Percentiles rank a stretch among this genome's conserved stretches.
phyloP scores from a whole-genome alignment of 2,888 invertebrate species.

The Halocaridina rubra region DNA sequence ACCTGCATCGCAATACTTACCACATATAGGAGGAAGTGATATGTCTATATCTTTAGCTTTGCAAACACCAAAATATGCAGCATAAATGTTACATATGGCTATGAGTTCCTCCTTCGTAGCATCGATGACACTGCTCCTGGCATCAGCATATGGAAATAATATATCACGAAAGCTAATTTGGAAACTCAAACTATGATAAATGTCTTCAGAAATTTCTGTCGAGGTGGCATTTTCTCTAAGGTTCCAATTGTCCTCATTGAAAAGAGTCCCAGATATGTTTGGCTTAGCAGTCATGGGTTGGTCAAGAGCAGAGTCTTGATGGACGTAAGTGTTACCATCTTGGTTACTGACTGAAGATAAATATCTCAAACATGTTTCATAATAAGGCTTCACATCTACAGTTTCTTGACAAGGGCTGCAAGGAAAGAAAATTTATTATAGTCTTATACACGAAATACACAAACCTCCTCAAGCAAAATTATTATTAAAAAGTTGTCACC shows the following conservation, averaged over 20 bases:
- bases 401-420: slow-evolving; percentile 34
- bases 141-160: background rate
- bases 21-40: slow-evolving; percentile 22
- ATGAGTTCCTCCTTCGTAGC: background rate
- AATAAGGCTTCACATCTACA: slow-evolving; percentile 31
- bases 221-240: background rate
- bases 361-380: slow-evolving; percentile 26
- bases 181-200: background rate
- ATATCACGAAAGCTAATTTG: background rate
- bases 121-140: background rate
- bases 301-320: background rate
- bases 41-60: background rate
- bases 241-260: background rate
- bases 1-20: too few species aligned
- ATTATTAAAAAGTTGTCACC: too few species aligned
- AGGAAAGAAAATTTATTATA: background rate
- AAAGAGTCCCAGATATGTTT: too few species aligned
- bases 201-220: background rate
- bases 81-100: slow-evolving; percentile 23
- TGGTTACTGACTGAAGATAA: background rate
- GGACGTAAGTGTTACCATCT: background rate
- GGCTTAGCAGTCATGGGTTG: too few species aligned
- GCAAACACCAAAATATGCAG: slow-evolving; percentile 27
- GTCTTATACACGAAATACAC: too few species aligned
- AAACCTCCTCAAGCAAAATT: too few species aligned